Percentiles rank a stretch among this genome's conserved stretches.
phyloP scores from a whole-genome alignment of 2,113 vertebrate genomes.

The Myotis davidii region DNA sequence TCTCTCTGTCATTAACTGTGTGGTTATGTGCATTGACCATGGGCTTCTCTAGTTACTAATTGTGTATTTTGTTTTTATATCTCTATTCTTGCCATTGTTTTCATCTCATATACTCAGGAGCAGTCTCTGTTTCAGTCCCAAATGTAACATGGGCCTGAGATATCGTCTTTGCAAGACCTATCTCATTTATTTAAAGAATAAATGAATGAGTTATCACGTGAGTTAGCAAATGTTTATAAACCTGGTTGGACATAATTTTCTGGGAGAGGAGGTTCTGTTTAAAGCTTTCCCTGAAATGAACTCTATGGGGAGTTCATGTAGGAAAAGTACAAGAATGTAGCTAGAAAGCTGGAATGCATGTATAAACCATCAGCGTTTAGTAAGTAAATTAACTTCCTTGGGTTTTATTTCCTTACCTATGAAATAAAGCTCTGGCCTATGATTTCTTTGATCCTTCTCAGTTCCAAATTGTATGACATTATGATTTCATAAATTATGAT shows the following conservation, averaged over 20 bases:
- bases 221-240: constrained; percentile 59
- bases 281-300: constrained; percentile 47
- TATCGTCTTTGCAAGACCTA: background rate
- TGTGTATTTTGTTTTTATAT: constrained; percentile 2
- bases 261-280: constrained; percentile 11
- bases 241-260: constrained; percentile 9
- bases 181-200: constrained; percentile 44
- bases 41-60: background rate
- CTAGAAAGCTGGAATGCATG: background rate
- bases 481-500: constrained; percentile 12
- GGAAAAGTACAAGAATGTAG: constrained; percentile 60
- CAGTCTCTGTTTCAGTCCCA: background rate
- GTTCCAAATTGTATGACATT: background rate
- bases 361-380: background rate
- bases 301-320: constrained; percentile 31
- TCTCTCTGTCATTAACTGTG: background rate
- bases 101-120: background rate
- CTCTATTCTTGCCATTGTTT: background rate
- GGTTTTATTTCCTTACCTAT: background rate
- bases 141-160: background rate
- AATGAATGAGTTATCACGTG: constrained; percentile 6
- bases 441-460: background rate
- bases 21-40: background rate
- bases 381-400: constrained; percentile 14
- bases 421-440: constrained; percentile 21